A percentile compares a stretch with the other conserved stretches of the same genome.
Conservation (phyloP, 2,113 vertebrate genomes). For the Mormoops blainvillei region DNA sequence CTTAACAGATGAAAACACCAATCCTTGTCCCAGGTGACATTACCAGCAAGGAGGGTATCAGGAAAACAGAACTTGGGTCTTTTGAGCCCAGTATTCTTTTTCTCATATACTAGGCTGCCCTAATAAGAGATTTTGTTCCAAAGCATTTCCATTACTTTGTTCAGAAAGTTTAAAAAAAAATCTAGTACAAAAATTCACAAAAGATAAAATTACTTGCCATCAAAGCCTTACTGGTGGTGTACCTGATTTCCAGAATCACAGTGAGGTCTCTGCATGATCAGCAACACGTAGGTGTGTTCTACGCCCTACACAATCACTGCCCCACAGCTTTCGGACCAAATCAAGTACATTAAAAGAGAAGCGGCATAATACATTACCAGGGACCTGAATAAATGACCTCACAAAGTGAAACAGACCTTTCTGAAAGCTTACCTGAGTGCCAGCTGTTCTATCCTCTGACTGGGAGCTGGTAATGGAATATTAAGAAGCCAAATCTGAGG, state of each 20-base stretch:
- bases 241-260: constrained; percentile 6
- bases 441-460: constrained; percentile 56
- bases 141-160: constrained; percentile 63
- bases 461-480: constrained; percentile 72
- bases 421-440: constrained; percentile 58
- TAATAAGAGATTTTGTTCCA: constrained; percentile 37
- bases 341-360: constrained; percentile 47
- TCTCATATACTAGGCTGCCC: neutral
- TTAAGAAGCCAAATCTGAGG: constrained; percentile 66
- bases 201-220: constrained; percentile 64
- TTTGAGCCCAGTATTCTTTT: neutral
- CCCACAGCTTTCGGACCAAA: constrained; percentile 47
- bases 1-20: neutral
- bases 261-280: constrained; percentile 23
- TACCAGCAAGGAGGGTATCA: neutral
- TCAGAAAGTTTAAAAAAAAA: constrained; percentile 58
- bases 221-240: constrained; percentile 2
- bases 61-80: neutral
- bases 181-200: constrained; percentile 68
- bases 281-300: neutral
- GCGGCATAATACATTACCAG: constrained; percentile 41
- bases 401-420: constrained; percentile 59
- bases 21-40: neutral
- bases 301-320: constrained; percentile 51
- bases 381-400: constrained; percentile 58